A percentile compares a stretch with the other conserved stretches of the same genome.
phyloP scores from a whole-genome alignment of 2,888 invertebrate genomes.

The Drosophila mercatorum region DNA sequence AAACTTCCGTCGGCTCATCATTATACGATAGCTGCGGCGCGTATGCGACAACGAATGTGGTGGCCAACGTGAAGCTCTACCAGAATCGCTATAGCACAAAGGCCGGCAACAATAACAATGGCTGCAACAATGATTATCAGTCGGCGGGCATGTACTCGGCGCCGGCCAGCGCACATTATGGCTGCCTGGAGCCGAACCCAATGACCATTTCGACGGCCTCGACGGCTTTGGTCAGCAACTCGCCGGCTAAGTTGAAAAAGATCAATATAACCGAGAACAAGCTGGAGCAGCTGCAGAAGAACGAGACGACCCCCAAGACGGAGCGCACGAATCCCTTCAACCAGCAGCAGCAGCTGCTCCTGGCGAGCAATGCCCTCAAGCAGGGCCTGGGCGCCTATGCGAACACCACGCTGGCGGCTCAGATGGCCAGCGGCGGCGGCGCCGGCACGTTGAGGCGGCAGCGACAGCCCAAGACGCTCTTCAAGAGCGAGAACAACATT shows the following conservation, averaged over 20 bases:
- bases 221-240: slow-evolving; percentile 67
- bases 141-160: slow-evolving; percentile 84
- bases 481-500: slow-evolving; percentile 84
- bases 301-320: slow-evolving; percentile 23
- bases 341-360: slow-evolving; percentile 81
- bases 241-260: slow-evolving; percentile 78
- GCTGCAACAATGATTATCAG: slow-evolving; percentile 76
- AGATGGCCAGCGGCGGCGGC: slow-evolving; percentile 80
- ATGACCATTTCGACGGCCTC: slow-evolving; percentile 83
- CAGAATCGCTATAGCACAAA: slow-evolving; percentile 83
- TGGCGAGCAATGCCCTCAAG: slow-evolving; percentile 82
- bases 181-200: slow-evolving; percentile 73
- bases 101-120: slow-evolving; percentile 59
- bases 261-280: slow-evolving; percentile 84
- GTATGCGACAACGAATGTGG: slow-evolving; percentile 85
- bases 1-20: slow-evolving; percentile 65
- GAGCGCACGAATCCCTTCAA: slow-evolving; percentile 73
- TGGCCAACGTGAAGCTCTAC: slow-evolving; percentile 84
- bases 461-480: slow-evolving; percentile 83
- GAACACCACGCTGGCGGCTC: slow-evolving; percentile 79
- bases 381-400: slow-evolving; percentile 82
- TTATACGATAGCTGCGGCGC: slow-evolving; percentile 85
- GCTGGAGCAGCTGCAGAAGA: slow-evolving; percentile 55
- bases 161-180: slow-evolving; percentile 84
- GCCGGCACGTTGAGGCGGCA: slow-evolving; percentile 83